Evolutionary conservation across 1,140 invertebrate species (phyloP), one percentile per base, ranked within the genome.

Genomic region (Papilio machaon): DNA sequence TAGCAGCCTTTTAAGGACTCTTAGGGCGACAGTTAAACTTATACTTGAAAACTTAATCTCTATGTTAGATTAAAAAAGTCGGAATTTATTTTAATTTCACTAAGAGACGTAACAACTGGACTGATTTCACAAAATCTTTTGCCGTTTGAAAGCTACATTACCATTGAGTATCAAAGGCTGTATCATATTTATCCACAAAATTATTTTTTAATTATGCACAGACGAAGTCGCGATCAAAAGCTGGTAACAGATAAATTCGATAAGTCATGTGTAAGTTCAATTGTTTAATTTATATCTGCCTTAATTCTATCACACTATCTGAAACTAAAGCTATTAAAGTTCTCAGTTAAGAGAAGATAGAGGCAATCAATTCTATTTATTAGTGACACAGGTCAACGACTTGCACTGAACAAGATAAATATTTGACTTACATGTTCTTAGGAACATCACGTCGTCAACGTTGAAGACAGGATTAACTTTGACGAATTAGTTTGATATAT

Each of bases 291-390:
- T 35, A 35, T 6, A 70, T 43, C 38, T 43, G 38, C 23, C 30
- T 35, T 67, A 67, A 23, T 35, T 30, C 35, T 70, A 64, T 30
- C 11, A 19, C 64, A 70, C 11, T 35, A 38, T 70, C 60, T 30
- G 19, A 70, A 70, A 70, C 23, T 38, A 38, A 38, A 70, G 30
- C 30, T 30, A 70, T 38, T 70, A 70, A 70, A 70, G 19, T 70
- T 70, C 10, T 35, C 64, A 13, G 64, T 35, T 35, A 70, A 15
- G 64, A 15, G 19, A 23, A 64, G 19, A 64, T 70, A 17, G 30
- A 70, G 64, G 30, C 64, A 70, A 70, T 70, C 64, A 35, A 70
- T 30, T 70, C 13, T 70, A 35, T 70, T 35, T 70, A 35, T 15
- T 15, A 38, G 64, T 70, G 13, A 70, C 30, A 15, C 64, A 15